A percentile compares a stretch with the other conserved stretches of the same genome.
phyloP scores from a whole-genome alignment of 2,888 invertebrate genomes.

The Nomada ruficornis region DNA sequence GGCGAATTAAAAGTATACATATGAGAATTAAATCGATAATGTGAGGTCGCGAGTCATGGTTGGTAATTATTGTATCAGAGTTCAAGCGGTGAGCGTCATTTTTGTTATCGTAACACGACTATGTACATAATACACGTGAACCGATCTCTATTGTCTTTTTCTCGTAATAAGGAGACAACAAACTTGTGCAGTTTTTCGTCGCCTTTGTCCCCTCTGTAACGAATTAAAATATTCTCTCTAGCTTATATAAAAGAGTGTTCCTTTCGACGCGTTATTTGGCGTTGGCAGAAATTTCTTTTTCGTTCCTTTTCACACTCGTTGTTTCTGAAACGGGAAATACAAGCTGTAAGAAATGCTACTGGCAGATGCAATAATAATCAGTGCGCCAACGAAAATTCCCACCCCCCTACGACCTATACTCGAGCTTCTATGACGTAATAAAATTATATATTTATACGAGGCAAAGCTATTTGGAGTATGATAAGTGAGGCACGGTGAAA shows the following conservation, averaged over 20 bases:
- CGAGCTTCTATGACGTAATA: constrained; percentile 60
- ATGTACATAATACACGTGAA: constrained; percentile 62
- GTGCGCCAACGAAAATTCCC: constrained; percentile 58
- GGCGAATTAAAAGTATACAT: constrained; percentile 76
- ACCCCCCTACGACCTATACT: constrained; percentile 47
- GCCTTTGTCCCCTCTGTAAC: constrained; percentile 37
- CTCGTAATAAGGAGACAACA: constrained; percentile 52
- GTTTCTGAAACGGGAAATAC: constrained; percentile 41
- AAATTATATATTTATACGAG: constrained; percentile 65
- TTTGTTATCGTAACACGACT: constrained; percentile 61
- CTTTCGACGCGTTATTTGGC: constrained; percentile 40
- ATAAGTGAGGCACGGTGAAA: constrained; percentile 55
- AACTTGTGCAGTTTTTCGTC: constrained; percentile 52
- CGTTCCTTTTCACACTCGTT: neutral
- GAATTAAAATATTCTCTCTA: constrained; percentile 60
- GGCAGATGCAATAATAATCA: constrained; percentile 58
- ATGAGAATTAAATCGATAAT: constrained; percentile 79
- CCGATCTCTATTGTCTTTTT: constrained; percentile 54
- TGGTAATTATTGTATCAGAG: constrained; percentile 69
- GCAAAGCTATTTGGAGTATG: constrained; percentile 58
- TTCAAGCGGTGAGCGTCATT: constrained; percentile 49
- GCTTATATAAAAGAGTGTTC: constrained; percentile 45
- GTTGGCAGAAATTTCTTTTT: constrained; percentile 42
- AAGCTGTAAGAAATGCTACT: constrained; percentile 44
- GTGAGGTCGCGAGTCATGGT: constrained; percentile 61